Conservation (phyloP, 2,888 invertebrate species). For the Brachyptera putata region DNA sequence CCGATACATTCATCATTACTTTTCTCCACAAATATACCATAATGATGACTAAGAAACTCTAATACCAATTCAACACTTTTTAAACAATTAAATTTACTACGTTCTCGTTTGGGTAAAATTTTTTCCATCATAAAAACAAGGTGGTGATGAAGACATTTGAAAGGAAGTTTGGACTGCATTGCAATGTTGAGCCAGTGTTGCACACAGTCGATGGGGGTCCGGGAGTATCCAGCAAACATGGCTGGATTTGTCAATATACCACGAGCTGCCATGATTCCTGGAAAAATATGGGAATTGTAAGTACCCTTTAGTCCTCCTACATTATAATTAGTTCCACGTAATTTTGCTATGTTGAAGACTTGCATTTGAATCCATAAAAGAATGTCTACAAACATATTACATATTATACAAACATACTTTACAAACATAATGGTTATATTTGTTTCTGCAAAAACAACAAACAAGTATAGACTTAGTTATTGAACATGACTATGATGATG, state of each 20-base stretch:
- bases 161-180: constrained; percentile 61
- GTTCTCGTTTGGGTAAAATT: constrained; percentile 65
- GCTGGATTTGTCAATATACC: constrained; percentile 89
- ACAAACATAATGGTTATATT: too few species aligned
- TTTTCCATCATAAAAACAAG: constrained; percentile 93
- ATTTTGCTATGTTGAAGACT: too few species aligned
- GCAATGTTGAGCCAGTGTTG: constrained; percentile 70
- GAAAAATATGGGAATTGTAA: not conserved
- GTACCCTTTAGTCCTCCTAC: not conserved
- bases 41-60: constrained; percentile 61
- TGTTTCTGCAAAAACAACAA: too few species aligned
- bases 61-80: constrained; percentile 64
- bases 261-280: constrained; percentile 87
- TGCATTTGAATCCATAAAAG: too few species aligned
- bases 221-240: constrained; percentile 67
- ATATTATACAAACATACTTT: too few species aligned
- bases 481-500: too few species aligned
- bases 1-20: not conserved
- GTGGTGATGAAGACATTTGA: constrained; percentile 91
- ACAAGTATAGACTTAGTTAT: too few species aligned
- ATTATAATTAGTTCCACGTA: not conserved
- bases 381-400: too few species aligned
- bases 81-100: constrained; percentile 73
- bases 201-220: constrained; percentile 72
- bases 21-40: constrained; percentile 42